Evolutionary conservation across 2,888 invertebrate species (phyloP), one percentile per base, ranked within the genome.

Genomic region (Plagodis pulveraria): DNA sequence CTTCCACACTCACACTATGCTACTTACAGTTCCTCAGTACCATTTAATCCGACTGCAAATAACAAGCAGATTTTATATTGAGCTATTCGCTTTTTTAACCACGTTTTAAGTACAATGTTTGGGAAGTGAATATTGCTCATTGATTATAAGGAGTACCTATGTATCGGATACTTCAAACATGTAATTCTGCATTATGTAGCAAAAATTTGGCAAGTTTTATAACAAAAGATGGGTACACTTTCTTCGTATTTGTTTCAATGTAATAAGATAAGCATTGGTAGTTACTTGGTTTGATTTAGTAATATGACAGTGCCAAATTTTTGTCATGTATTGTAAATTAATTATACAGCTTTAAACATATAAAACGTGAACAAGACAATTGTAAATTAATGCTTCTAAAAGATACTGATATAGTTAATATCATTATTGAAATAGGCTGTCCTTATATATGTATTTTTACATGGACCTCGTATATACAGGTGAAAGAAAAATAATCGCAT

Each of bases 51-150:
- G 83, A 83, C 85, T 85, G 88, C 87, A 74, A 87, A 86, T 86
- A 86, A 87, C 85, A 73, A 74, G 75, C 72, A 79, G 80, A 82
- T 78, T 81, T 77, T 63, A 78, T 74, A 79, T 81, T 80, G 78
- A 76, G 86, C 86, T 87, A 78, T 72, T 80, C 67, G 90, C 90
- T 88, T 73, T 73, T 85, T 83, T 89, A 88, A 88, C 85, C 82
- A 81, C 77, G 71, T 65, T 70, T 68, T 69, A 64, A 68, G 68
- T 71, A 71, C 67, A 65, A 63, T 55, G 61, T 65, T 68, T 66
- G 71, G 64, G 68, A 74, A 72, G 66, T 73, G 65, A 72, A 71
- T 72, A 70, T 68, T 72, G 71, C 67, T 74, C 63, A 63, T 67
- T 67, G 51, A 56, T 43, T 63, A 41, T 12, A 42, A 67, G 61